Percentiles rank a stretch among this genome's conserved stretches.
These are phyloP conservation scores for Tinamus major DNA, from an alignment of 2,797 vertebrate species.

Conservation along the genomic window DNA sequence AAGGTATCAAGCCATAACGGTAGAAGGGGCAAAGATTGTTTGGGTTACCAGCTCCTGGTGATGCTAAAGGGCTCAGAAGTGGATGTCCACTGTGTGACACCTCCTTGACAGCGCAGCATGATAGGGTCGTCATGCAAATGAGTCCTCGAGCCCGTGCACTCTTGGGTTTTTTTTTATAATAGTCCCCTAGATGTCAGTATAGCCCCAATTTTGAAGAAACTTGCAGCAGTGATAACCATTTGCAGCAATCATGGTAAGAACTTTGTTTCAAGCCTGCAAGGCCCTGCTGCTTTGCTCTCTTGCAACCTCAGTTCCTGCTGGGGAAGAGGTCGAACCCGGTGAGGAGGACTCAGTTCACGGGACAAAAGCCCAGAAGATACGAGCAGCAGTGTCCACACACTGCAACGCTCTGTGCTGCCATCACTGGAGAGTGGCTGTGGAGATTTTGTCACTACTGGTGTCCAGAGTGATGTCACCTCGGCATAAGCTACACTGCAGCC, in stretches of 20 bases:
- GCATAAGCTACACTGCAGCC: neutral
- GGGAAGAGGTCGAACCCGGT: neutral
- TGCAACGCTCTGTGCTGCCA: neutral
- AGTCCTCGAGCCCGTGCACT: neutral
- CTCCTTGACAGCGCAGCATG: accelerated
- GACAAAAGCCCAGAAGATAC: neutral
- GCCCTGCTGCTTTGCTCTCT: neutral
- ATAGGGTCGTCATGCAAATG: neutral
- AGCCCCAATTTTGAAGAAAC: slow-evolving; percentile 41
- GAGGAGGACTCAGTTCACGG: accelerated
- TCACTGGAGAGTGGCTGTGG: neutral
- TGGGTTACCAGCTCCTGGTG: neutral
- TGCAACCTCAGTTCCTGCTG: neutral
- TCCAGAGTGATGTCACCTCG: neutral
- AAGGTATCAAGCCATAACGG: neutral
- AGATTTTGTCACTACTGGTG: neutral
- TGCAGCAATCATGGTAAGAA: neutral
- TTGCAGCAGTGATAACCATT: neutral
- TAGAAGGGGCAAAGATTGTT: neutral
- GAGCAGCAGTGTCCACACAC: neutral
- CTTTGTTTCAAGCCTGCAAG: neutral
- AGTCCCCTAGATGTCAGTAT: slow-evolving; percentile 82
- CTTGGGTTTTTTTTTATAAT: slow-evolving; percentile 26
- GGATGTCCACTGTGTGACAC: neutral
- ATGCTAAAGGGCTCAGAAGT: neutral